These are phyloP conservation scores for Leucoraja erinaceus DNA, from an alignment of 2,113 vertebrate species.

Conservation along the genomic window DNA sequence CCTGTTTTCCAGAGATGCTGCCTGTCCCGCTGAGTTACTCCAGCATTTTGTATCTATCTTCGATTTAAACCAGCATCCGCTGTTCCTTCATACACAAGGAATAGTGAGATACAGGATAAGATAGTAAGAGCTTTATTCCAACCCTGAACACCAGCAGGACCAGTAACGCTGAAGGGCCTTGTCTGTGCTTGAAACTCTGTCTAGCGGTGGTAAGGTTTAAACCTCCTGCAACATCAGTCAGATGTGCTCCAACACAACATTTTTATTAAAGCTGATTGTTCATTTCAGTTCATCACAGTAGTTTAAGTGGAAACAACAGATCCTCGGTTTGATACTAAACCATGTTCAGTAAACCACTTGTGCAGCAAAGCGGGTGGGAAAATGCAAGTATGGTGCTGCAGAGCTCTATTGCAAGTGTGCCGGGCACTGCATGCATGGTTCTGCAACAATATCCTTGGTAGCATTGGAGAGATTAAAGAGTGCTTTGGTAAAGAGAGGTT, in stretches of 20 bases:
- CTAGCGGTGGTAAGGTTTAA: background rate
- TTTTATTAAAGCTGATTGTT: background rate
- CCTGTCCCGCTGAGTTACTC: no score
- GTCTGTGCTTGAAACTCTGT: background rate
- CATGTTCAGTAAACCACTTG: background rate
- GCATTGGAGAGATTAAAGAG: background rate
- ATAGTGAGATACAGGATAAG: background rate
- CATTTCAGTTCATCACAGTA: background rate
- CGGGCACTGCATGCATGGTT: background rate
- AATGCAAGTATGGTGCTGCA: background rate
- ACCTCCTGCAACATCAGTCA: background rate
- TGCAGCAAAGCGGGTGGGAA: background rate
- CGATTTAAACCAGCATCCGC: no score
- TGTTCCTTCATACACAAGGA: no score
- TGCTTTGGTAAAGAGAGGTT: background rate
- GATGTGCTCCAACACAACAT: background rate
- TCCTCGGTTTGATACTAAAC: background rate
- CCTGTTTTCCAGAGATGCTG: no score
- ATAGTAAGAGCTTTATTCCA: background rate
- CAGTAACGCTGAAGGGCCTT: background rate
- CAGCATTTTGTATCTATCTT: no score
- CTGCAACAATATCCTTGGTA: background rate
- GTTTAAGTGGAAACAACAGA: background rate
- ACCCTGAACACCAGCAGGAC: background rate
- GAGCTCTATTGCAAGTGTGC: background rate